phyloP scores from a whole-genome alignment of 2,888 invertebrate genomes.

The Archips crataeganus region DNA sequence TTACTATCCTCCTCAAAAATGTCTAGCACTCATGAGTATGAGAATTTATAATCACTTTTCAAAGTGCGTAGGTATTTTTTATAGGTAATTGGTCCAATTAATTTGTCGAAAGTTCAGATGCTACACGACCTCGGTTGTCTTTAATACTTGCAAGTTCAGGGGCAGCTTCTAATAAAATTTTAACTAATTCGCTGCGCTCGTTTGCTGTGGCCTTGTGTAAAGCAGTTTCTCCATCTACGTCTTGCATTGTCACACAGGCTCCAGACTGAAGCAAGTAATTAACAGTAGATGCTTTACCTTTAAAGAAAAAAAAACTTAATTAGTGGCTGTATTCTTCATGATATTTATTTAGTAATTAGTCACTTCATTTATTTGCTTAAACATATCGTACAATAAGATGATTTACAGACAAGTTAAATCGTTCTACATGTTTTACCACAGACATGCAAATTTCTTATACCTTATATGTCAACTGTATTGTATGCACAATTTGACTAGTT shows the following conservation, averaged over 20 bases:
- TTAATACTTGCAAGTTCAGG: slow-evolving; percentile 64
- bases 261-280: slow-evolving; percentile 87
- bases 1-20: neutral
- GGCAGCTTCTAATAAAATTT: slow-evolving; percentile 70
- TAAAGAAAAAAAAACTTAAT: slow-evolving; percentile 48
- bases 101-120: slow-evolving; percentile 60
- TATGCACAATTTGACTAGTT: too few relatives aligned
- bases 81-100: neutral
- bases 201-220: slow-evolving; percentile 91
- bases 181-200: slow-evolving; percentile 76
- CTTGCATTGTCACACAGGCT: slow-evolving; percentile 88
- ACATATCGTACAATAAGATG: too few relatives aligned
- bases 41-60: neutral
- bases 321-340: too few relatives aligned
- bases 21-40: too few relatives aligned
- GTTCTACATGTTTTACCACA: too few relatives aligned
- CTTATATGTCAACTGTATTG: too few relatives aligned
- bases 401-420: too few relatives aligned
- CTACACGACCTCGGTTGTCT: slow-evolving; percentile 75
- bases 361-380: too few relatives aligned
- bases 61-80: neutral
- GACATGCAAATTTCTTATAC: too few relatives aligned
- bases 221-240: slow-evolving; percentile 92
- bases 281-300: slow-evolving; percentile 88
- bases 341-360: too few relatives aligned